These are phyloP conservation scores for Ceratosolen fusciceps DNA, from an alignment of 1,140 invertebrate species.

Conservation along the genomic window DNA sequence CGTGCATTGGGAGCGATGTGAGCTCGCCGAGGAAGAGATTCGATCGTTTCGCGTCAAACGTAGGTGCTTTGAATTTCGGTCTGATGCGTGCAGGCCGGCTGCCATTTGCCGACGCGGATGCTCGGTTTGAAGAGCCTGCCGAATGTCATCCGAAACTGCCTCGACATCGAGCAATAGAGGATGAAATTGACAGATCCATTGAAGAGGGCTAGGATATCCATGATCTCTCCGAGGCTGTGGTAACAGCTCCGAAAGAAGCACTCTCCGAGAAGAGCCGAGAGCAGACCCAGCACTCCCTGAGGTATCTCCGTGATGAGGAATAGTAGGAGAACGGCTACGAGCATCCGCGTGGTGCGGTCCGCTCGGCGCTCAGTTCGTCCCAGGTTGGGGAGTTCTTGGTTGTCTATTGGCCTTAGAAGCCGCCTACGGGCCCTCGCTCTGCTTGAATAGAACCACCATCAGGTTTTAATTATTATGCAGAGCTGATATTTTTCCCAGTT, in stretches of 20 bases:
- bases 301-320: constrained; percentile 92
- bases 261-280: constrained; percentile 81
- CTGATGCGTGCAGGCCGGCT: constrained; percentile 69
- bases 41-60: constrained; percentile 67
- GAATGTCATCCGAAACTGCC: constrained; percentile 92
- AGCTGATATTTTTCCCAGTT: too few species aligned
- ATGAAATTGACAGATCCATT: constrained; percentile 96
- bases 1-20: neutral
- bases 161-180: constrained; percentile 94
- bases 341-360: constrained; percentile 91
- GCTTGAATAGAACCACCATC: constrained; percentile 10
- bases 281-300: constrained; percentile 81
- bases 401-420: constrained; percentile 3
- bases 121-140: constrained; percentile 77
- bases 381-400: constrained; percentile 50
- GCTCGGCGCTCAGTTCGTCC: constrained; percentile 79
- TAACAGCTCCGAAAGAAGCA: constrained; percentile 84
- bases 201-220: constrained; percentile 92
- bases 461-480: neutral
- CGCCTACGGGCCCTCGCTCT: constrained; percentile 39
- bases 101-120: constrained; percentile 62
- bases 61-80: constrained; percentile 72
- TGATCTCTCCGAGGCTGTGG: constrained; percentile 86
- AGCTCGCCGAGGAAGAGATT: neutral
- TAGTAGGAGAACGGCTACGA: constrained; percentile 87